Evolutionary conservation across 2,888 invertebrate genomes (phyloP).

Genomic region (Rhagonycha lutea): DNA sequence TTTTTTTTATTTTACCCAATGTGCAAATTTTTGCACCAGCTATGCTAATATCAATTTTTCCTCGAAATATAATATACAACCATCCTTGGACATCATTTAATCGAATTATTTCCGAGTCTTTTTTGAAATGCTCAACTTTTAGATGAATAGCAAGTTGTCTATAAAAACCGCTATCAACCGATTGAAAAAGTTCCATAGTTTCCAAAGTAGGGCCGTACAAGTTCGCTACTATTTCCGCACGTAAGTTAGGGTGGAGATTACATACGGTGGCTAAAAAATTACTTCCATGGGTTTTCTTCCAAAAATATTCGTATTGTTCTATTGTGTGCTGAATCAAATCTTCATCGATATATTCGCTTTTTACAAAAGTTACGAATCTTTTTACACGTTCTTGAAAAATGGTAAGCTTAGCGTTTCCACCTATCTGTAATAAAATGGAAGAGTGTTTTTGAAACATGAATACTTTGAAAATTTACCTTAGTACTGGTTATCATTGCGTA

Average conservation of each 20-base stretch:
- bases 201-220: conserved; percentile 17
- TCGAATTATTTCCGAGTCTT: conserved; percentile 35
- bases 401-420: conserved; percentile 33
- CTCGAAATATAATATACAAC: conserved; percentile 35
- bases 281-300: conserved; percentile 32
- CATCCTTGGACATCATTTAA: conserved; percentile 38
- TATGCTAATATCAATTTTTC: conserved; percentile 29
- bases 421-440: conserved; percentile 24
- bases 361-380: conserved; percentile 34
- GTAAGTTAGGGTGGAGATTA: conserved; percentile 8
- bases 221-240: conserved; percentile 13
- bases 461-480: not conserved
- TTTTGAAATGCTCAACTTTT: conserved; percentile 29
- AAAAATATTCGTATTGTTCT: conserved; percentile 35
- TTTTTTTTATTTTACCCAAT: not conserved
- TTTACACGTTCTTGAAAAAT: conserved; percentile 32
- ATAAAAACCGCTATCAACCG: conserved; percentile 16
- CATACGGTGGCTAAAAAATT: conserved; percentile 1
- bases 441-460: not conserved
- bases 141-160: conserved; percentile 22
- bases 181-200: conserved; percentile 15
- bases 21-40: conserved; percentile 4
- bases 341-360: conserved; percentile 31
- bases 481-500: not conserved
- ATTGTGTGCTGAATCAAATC: conserved; percentile 29